Evolutionary conservation across 2,113 vertebrate genomes (phyloP).

Genomic region (Procavia capensis): DNA sequence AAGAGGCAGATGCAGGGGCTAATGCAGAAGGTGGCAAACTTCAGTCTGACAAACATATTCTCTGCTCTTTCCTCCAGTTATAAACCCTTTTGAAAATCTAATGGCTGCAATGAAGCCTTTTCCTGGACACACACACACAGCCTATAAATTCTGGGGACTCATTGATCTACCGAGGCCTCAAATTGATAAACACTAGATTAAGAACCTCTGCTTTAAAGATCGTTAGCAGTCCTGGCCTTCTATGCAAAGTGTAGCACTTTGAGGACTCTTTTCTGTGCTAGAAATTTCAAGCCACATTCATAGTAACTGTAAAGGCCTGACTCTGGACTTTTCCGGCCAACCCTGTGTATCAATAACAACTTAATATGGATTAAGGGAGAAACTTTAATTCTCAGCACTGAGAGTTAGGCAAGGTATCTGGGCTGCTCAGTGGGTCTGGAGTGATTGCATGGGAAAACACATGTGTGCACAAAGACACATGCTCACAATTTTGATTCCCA

Average conservation of each 20-base stretch:
- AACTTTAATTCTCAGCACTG: background rate
- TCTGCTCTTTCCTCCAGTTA: background rate
- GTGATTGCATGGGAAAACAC: background rate
- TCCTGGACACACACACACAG: background rate
- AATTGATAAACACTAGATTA: slow-evolving; percentile 21
- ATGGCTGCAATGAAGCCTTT: background rate
- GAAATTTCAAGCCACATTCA: slow-evolving; percentile 22
- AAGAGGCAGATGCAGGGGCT: background rate
- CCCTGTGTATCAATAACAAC: background rate
- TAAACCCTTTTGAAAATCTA: background rate
- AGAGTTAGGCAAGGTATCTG: background rate
- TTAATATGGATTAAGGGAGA: background rate
- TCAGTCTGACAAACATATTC: background rate
- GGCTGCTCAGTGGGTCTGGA: background rate
- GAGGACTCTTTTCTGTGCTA: background rate
- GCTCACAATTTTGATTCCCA: no score
- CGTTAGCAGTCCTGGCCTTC: slow-evolving; percentile 17
- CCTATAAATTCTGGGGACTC: slow-evolving; percentile 26
- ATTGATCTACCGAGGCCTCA: slow-evolving; percentile 34
- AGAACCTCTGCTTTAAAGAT: slow-evolving; percentile 51
- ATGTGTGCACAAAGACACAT: background rate
- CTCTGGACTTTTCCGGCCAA: background rate
- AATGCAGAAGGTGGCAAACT: no score
- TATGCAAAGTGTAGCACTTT: slow-evolving; percentile 41
- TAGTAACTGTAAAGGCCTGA: background rate